These are phyloP conservation scores for Meloidogyne floridensis DNA, from an alignment of 1,140 invertebrate genomes.

Conservation along the genomic window DNA sequence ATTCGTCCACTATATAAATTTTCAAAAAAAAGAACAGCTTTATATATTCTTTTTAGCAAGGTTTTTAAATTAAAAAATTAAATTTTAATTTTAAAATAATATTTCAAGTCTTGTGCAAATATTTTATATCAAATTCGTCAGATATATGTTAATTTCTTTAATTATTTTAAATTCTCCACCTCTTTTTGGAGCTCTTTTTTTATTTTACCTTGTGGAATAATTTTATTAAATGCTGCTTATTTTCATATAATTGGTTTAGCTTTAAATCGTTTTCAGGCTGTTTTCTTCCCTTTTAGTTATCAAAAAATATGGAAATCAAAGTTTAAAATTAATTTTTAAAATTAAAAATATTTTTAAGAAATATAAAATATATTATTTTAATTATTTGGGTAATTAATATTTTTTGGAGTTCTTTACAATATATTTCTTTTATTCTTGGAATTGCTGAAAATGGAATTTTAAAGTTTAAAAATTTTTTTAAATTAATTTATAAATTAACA, in stretches of 20 bases:
- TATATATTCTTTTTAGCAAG: slow-evolving; percentile 9
- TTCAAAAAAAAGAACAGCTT: neutral
- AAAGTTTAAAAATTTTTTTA: neutral
- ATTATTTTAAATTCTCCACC: neutral
- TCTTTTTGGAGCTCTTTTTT: slow-evolving; percentile 1
- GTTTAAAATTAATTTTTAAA: neutral
- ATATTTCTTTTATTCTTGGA: neutral
- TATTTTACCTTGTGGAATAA: neutral
- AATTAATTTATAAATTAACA: neutral
- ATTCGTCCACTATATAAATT: neutral
- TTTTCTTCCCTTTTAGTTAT: too few relatives aligned
- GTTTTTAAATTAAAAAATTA: neutral
- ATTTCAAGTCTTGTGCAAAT: neutral
- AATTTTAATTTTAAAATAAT: neutral
- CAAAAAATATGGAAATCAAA: too few relatives aligned
- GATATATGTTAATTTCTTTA: neutral
- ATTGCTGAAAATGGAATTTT: neutral
- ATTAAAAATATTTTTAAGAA: neutral
- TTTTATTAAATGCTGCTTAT: neutral
- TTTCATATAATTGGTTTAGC: too few relatives aligned
- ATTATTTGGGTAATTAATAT: neutral
- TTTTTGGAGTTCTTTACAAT: neutral
- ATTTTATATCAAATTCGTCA: neutral
- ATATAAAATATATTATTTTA: neutral
- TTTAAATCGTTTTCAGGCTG: too few relatives aligned